These are phyloP conservation scores for Gryon sp. DNA, from an alignment of 1,140 invertebrate species.

Conservation along the genomic window DNA sequence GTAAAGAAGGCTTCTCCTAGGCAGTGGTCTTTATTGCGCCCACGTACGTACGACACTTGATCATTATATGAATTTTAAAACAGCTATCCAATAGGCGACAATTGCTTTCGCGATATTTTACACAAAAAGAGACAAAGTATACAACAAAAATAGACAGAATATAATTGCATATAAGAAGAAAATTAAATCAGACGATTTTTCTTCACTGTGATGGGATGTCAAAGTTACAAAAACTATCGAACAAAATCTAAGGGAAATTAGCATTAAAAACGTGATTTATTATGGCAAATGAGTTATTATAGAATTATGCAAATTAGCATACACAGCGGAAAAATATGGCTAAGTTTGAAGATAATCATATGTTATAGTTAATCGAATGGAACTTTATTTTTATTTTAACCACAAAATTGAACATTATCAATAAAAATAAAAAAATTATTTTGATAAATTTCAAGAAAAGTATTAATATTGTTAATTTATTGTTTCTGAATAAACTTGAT, in stretches of 20 bases:
- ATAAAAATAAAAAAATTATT: no score
- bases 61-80: constrained; percentile 58
- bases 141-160: background rate
- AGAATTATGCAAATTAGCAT: constrained; percentile 35
- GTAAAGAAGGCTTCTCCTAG: constrained; percentile 43
- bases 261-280: constrained; percentile 24
- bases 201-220: constrained; percentile 37
- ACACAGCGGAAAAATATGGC: no score
- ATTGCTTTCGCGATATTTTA: constrained; percentile 5
- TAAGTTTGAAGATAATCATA: no score
- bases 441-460: no score
- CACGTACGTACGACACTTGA: constrained; percentile 50
- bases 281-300: constrained; percentile 26
- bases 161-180: background rate
- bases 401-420: no score
- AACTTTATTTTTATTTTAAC: no score
- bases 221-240: constrained; percentile 8
- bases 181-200: constrained; percentile 37
- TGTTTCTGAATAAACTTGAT: no score
- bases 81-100: constrained; percentile 13
- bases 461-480: no score
- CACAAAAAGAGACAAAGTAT: background rate
- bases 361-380: no score
- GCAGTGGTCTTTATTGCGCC: constrained; percentile 57
- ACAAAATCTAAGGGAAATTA: constrained; percentile 22